Conservation (phyloP, 1,140 invertebrate species). For the Panagrolaimus sp. region DNA sequence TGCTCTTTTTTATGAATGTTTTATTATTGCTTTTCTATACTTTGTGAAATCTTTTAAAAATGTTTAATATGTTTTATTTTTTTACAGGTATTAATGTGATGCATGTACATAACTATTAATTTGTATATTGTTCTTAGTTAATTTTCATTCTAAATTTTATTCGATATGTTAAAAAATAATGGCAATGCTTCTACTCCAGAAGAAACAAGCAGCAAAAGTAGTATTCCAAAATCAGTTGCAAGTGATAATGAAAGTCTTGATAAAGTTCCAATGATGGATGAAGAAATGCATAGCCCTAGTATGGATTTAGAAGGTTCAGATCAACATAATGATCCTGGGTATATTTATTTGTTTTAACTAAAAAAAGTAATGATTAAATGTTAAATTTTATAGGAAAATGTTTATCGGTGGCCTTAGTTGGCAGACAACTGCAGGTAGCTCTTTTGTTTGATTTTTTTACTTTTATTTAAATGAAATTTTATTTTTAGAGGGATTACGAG, state of each 20-base stretch:
- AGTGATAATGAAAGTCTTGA: constrained; percentile 6
- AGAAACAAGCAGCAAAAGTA: constrained; percentile 1
- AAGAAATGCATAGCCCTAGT: constrained; percentile 1
- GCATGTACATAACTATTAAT: constrained; percentile 12
- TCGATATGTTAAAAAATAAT: constrained; percentile 12
- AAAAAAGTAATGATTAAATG: background rate
- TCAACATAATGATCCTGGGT: constrained; percentile 12
- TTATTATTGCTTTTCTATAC: too few species aligned
- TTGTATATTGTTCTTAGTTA: constrained; percentile 9
- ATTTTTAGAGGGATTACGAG: constrained; percentile 80
- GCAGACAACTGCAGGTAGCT: constrained; percentile 92
- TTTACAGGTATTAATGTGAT: constrained; percentile 15
- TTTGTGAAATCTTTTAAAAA: too few species aligned
- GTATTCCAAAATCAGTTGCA: constrained; percentile 6
- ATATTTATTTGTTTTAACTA: background rate
- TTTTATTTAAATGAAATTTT: background rate
- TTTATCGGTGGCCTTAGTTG: constrained; percentile 98
- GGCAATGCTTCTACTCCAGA: background rate
- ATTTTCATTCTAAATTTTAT: constrained; percentile 4
- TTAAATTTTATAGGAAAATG: constrained; percentile 70
- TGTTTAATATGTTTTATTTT: background rate
- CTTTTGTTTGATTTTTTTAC: background rate
- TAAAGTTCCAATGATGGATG: background rate
- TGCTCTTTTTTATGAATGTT: too few species aligned
- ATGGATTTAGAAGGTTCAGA: constrained; percentile 1